Conservation (phyloP, 1,140 invertebrate species). For the Bombus sibiricus region DNA sequence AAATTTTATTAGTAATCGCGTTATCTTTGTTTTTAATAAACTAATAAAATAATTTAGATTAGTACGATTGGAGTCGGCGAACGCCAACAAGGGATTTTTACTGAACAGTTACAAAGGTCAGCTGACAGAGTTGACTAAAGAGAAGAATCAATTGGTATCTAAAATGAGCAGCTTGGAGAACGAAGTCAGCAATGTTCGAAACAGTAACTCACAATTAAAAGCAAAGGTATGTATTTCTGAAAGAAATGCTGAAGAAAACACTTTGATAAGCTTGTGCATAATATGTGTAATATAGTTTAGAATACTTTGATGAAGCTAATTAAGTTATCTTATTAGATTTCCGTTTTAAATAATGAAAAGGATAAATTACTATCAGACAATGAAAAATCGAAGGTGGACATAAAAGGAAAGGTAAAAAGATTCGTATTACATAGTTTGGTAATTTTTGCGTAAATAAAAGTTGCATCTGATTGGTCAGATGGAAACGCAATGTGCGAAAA, state of each 20-base stretch:
- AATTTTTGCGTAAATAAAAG: neutral
- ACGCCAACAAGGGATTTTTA: constrained; percentile 60
- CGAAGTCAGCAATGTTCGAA: constrained; percentile 47
- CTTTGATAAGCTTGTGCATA: no score
- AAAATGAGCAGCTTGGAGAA: constrained; percentile 55
- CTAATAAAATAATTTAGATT: constrained; percentile 44
- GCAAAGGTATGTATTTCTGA: constrained; percentile 47
- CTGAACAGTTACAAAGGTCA: constrained; percentile 66
- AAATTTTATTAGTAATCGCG: neutral
- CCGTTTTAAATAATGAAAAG: constrained; percentile 52
- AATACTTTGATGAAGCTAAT: neutral
- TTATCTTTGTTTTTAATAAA: neutral
- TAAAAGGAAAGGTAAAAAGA: constrained; percentile 43
- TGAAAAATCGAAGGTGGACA: constrained; percentile 51
- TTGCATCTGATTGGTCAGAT: neutral
- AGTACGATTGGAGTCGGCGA: constrained; percentile 58
- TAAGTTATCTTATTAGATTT: constrained; percentile 42
- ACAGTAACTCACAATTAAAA: constrained; percentile 58
- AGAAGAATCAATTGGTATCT: constrained; percentile 44
- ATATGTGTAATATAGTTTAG: no score
- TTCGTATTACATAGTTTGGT: neutral
- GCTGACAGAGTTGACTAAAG: constrained; percentile 53
- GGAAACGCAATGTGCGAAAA: constrained; percentile 7
- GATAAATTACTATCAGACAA: constrained; percentile 35
- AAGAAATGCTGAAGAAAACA: neutral